phyloP scores from a whole-genome alignment of 2,113 vertebrate species.

The Rhipidura dahli region DNA sequence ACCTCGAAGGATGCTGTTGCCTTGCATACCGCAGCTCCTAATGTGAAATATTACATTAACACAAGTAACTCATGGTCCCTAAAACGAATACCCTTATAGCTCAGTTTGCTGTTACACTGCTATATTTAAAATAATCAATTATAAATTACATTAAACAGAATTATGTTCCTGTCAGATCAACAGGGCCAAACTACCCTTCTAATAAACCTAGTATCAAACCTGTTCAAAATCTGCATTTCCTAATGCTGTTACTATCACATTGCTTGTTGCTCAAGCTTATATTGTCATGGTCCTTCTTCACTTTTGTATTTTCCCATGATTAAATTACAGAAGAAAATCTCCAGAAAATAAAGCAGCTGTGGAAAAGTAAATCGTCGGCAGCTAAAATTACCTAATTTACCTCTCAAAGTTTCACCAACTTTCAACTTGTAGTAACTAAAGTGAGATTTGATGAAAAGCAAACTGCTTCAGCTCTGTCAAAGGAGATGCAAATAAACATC shows the following conservation, averaged over 20 bases:
- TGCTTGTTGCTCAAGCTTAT: not conserved
- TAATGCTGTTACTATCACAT: not conserved
- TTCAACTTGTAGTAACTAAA: not conserved
- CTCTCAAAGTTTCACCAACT: not conserved
- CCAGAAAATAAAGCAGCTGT: not conserved
- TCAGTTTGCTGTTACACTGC: not conserved
- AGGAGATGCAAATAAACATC: not conserved
- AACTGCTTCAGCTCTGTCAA: not conserved
- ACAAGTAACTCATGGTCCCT: not conserved
- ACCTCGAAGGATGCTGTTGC: conserved; percentile 30
- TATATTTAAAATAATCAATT: not conserved
- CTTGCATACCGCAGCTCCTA: conserved; percentile 73
- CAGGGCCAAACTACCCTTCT: not conserved
- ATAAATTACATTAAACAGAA: not conserved
- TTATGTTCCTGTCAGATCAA: not conserved
- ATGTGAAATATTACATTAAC: not conserved
- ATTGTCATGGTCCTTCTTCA: not conserved
- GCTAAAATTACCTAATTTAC: not conserved
- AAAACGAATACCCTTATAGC: not conserved
- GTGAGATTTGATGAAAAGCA: not conserved
- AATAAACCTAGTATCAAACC: not conserved
- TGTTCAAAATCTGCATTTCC: not conserved
- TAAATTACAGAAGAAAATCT: not conserved
- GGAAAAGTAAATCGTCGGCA: not conserved
- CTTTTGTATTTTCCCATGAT: not conserved